Percentiles rank a stretch among this genome's conserved stretches.
phyloP scores from a whole-genome alignment of 2,113 vertebrate genomes.

The Calypte anna region DNA sequence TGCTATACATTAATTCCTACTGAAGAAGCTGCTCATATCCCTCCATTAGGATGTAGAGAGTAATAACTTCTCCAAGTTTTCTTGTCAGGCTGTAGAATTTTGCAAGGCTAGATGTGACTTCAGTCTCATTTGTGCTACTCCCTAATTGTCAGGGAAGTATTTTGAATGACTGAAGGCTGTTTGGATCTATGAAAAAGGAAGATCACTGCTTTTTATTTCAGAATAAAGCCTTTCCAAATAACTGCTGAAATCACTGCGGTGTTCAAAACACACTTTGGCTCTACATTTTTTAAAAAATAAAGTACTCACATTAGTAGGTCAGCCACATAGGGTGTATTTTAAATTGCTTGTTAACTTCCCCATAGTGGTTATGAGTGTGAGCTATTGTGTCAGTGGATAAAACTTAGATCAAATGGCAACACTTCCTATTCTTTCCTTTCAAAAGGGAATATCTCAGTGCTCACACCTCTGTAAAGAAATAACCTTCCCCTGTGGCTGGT shows the following conservation, averaged over 20 bases:
- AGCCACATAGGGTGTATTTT: not conserved
- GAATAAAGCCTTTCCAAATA: not conserved
- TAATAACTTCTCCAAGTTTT: not conserved
- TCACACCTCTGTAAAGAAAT: conserved; percentile 35
- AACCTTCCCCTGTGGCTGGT: not conserved
- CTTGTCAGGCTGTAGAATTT: not conserved
- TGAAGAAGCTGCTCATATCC: not conserved
- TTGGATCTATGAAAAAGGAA: not conserved
- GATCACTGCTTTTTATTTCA: not conserved
- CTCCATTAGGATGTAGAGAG: not conserved
- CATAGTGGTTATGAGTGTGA: not conserved
- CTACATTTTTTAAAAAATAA: not conserved
- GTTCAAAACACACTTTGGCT: not conserved
- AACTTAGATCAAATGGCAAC: conserved; percentile 43
- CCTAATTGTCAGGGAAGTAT: not conserved
- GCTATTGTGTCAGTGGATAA: conserved; percentile 1
- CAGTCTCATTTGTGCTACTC: not conserved
- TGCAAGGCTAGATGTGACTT: not conserved
- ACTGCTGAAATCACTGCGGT: not conserved
- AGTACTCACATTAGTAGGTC: not conserved
- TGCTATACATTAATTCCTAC: not conserved
- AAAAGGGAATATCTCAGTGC: not conserved
- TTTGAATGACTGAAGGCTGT: not conserved
- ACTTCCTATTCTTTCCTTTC: conserved; percentile 3
- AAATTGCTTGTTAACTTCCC: conserved; percentile 63